These are phyloP conservation scores for Amblyraja radiata DNA, from an alignment of 2,797 vertebrate species.

Conservation along the genomic window DNA sequence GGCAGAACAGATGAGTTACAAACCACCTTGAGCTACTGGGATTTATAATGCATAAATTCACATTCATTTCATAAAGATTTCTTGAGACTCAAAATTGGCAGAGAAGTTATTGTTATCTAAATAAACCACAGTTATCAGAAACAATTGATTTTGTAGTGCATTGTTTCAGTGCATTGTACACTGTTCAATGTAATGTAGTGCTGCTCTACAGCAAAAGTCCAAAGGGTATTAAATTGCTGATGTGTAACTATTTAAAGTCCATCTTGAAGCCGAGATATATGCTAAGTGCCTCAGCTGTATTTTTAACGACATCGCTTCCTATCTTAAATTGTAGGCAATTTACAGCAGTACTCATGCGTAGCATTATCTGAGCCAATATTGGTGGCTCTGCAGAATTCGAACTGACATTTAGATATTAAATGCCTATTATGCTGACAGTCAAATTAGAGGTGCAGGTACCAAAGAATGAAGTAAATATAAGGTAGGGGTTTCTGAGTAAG, in stretches of 20 bases:
- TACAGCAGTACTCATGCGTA: not conserved
- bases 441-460: not conserved
- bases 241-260: not conserved
- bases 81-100: not conserved
- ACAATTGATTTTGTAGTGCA: not conserved
- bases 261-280: not conserved
- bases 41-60: not conserved
- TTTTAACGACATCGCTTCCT: not conserved
- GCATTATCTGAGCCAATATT: not conserved
- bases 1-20: too few relatives aligned
- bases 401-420: not conserved
- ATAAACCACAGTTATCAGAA: not conserved
- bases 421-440: not conserved
- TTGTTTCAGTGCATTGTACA: too few relatives aligned
- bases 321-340: not conserved
- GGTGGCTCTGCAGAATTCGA: not conserved
- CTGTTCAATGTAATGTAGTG: not conserved
- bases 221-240: slow-evolving; percentile 14
- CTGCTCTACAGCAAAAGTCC: not conserved
- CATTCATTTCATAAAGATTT: not conserved
- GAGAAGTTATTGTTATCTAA: too few relatives aligned
- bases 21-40: not conserved
- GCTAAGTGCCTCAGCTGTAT: not conserved
- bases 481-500: not conserved
- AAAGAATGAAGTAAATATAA: not conserved